Conservation (phyloP, 2,113 vertebrate genomes). For the Engystomops pustulosus region DNA sequence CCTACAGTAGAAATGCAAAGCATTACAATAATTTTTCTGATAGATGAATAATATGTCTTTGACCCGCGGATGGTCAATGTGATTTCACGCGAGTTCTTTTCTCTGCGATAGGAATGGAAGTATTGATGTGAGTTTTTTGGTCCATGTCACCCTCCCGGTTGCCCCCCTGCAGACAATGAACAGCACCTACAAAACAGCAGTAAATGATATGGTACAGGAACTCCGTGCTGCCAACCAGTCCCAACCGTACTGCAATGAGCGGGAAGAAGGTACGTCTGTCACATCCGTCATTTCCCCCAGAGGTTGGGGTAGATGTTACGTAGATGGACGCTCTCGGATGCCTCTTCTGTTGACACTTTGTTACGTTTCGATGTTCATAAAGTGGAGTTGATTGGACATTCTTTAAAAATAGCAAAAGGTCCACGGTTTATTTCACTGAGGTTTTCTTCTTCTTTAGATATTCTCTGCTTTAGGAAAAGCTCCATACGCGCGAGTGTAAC, state of each 20-base stretch:
- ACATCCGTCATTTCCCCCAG: too few relatives aligned
- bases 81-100: neutral
- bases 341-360: too few relatives aligned
- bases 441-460: neutral
- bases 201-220: neutral
- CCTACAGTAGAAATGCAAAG: too few relatives aligned
- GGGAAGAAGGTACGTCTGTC: neutral
- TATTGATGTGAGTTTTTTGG: neutral
- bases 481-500: neutral
- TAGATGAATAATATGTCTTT: too few relatives aligned
- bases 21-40: too few relatives aligned
- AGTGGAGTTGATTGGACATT: too few relatives aligned
- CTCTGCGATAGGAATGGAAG: constrained; percentile 4
- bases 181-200: neutral
- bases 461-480: neutral
- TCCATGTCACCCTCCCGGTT: neutral
- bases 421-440: too few relatives aligned
- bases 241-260: neutral
- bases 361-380: too few relatives aligned
- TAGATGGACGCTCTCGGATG: too few relatives aligned
- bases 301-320: too few relatives aligned
- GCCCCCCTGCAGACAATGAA: neutral
- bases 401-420: too few relatives aligned
- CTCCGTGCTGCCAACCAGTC: neutral
- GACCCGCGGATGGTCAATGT: too few relatives aligned